Evolutionary conservation across 2,797 vertebrate species (phyloP).

Genomic region (Platyrinchus mystaceus): DNA sequence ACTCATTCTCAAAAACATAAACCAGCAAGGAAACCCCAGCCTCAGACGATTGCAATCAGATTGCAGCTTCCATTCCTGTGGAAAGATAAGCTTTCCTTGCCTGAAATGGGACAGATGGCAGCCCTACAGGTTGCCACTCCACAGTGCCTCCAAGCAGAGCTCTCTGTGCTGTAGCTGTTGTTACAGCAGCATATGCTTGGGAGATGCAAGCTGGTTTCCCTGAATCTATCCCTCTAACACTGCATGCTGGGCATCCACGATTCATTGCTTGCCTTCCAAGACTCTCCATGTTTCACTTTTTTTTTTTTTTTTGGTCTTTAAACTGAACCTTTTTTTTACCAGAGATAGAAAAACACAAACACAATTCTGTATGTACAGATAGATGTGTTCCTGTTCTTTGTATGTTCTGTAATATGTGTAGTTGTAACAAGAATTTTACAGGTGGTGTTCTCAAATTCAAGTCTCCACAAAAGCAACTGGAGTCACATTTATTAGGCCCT

Average conservation of each 20-base stretch:
- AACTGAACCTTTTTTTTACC: not conserved
- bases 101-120: slow-evolving; percentile 58
- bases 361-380: not conserved
- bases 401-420: not conserved
- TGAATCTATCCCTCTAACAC: not conserved
- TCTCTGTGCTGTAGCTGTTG: not conserved
- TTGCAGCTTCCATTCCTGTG: slow-evolving; percentile 4
- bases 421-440: not conserved
- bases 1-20: slow-evolving; percentile 25
- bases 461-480: not conserved
- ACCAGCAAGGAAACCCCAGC: slow-evolving; percentile 30
- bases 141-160: slow-evolving; percentile 26
- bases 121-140: slow-evolving; percentile 51
- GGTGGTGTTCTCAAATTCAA: not conserved
- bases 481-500: not conserved
- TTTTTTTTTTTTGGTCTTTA: not conserved
- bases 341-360: not conserved
- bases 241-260: not conserved
- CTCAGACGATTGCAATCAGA: not conserved
- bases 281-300: not conserved
- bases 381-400: not conserved
- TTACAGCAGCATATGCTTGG: slow-evolving; percentile 57
- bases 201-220: slow-evolving; percentile 31
- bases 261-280: slow-evolving; percentile 21
- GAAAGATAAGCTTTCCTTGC: slow-evolving; percentile 16